phyloP scores from a whole-genome alignment of 1,140 invertebrate genomes.

The Bombus balteatus region DNA sequence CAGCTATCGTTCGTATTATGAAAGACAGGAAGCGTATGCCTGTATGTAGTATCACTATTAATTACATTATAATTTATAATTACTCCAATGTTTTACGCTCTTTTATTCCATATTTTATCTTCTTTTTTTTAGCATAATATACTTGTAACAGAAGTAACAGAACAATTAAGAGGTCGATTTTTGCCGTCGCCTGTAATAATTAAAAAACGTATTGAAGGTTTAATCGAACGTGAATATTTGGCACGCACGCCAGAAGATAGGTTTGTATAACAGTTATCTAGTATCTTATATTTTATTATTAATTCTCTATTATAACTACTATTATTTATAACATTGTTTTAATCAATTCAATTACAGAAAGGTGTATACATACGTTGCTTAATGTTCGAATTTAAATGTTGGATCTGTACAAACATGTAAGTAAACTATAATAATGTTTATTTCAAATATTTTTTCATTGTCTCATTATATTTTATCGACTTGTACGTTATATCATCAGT shows the following conservation, averaged over 20 bases:
- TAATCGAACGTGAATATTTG: constrained; percentile 99
- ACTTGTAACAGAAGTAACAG: constrained; percentile 98
- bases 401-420: constrained; percentile 82
- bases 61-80: background rate
- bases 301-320: background rate
- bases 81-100: background rate
- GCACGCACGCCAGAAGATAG: constrained; percentile 97
- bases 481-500: constrained; percentile 38
- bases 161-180: constrained; percentile 97
- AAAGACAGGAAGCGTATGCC: constrained; percentile 97
- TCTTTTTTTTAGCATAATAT: constrained; percentile 90
- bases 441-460: constrained; percentile 56
- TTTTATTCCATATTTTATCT: background rate
- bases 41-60: constrained; percentile 81
- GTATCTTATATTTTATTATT: constrained; percentile 1
- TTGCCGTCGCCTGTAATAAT: constrained; percentile 98
- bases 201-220: constrained; percentile 99
- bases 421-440: constrained; percentile 72
- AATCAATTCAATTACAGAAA: constrained; percentile 84
- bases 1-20: constrained; percentile 99
- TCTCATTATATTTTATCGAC: constrained; percentile 54
- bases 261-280: constrained; percentile 77
- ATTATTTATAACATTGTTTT: background rate
- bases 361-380: constrained; percentile 96
- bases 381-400: constrained; percentile 81